Evolutionary conservation across 1,140 invertebrate species (phyloP).

Genomic region (Phenacoccus solenopsis): DNA sequence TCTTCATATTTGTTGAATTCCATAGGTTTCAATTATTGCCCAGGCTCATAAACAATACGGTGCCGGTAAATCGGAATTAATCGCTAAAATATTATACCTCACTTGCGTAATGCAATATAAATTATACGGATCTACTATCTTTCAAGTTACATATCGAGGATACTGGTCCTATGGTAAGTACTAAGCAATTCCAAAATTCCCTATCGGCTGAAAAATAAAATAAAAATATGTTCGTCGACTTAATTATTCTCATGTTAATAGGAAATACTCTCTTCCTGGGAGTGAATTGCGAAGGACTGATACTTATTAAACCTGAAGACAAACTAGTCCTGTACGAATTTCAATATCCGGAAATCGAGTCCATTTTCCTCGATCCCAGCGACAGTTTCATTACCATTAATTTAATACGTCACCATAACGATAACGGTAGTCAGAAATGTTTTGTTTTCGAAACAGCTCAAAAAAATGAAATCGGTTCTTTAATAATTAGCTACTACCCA

Average conservation of each 20-base stretch:
- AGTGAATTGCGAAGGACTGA: conserved; percentile 80
- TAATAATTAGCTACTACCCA: conserved; percentile 85
- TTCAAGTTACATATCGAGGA: conserved; percentile 78
- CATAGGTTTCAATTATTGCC: conserved; percentile 62
- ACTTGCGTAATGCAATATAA: conserved; percentile 96
- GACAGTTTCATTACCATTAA: conserved; percentile 83
- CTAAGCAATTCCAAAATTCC: neutral
- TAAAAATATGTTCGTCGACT: neutral
- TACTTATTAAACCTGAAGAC: conserved; percentile 75
- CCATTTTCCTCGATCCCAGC: conserved; percentile 79
- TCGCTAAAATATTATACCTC: conserved; percentile 85
- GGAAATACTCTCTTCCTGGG: conserved; percentile 57
- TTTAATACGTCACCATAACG: conserved; percentile 41
- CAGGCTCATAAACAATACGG: conserved; percentile 84
- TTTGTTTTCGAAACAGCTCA: conserved; percentile 85
- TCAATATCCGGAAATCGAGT: conserved; percentile 73
- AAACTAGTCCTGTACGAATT: conserved; percentile 83
- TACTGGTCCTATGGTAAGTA: conserved; percentile 74
- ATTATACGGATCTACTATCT: conserved; percentile 86
- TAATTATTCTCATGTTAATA: conserved; percentile 22
- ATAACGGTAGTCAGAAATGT: conserved; percentile 47
- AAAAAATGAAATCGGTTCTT: conserved; percentile 79
- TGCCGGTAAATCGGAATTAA: conserved; percentile 73
- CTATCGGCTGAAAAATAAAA: neutral
- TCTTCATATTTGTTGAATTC: conserved; percentile 23